Conservation (phyloP, 2,113 vertebrate genomes). For the Vulpes ferrilata region DNA sequence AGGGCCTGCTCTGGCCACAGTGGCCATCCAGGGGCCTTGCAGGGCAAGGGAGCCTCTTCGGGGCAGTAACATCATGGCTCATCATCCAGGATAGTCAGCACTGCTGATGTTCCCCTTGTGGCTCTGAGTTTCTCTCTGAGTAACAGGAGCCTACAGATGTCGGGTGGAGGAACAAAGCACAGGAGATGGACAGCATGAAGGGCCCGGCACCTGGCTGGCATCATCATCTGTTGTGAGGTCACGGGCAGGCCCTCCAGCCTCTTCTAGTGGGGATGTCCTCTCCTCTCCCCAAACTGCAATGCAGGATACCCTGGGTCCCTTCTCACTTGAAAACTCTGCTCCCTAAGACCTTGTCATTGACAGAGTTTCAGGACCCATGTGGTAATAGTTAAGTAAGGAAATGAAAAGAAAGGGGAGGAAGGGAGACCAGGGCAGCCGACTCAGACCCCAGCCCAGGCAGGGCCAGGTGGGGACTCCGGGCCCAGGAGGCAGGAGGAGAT, state of each 20-base stretch:
- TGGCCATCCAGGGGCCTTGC: no score
- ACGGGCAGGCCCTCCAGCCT: accelerated
- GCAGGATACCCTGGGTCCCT: neutral
- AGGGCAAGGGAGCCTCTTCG: neutral
- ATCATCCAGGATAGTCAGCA: accelerated
- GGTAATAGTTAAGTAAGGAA: neutral
- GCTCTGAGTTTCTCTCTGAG: no score
- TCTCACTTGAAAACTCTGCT: neutral
- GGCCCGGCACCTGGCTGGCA: accelerated
- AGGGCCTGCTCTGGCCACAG: neutral
- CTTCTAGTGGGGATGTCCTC: neutral
- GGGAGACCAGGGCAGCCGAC: neutral
- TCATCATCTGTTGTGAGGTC: neutral
- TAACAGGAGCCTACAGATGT: neutral
- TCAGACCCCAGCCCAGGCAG: neutral
- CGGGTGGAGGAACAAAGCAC: no score
- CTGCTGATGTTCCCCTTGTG: neutral
- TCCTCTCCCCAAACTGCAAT: neutral
- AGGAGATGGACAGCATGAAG: accelerated
- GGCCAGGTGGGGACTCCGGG: accelerated
- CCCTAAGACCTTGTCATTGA: neutral
- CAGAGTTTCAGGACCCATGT: neutral
- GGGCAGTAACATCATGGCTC: neutral
- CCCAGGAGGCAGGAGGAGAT: neutral
- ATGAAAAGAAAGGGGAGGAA: neutral